These are phyloP conservation scores for Sisor rabdophorus DNA, from an alignment of 2,113 vertebrate species.

Conservation along the genomic window DNA sequence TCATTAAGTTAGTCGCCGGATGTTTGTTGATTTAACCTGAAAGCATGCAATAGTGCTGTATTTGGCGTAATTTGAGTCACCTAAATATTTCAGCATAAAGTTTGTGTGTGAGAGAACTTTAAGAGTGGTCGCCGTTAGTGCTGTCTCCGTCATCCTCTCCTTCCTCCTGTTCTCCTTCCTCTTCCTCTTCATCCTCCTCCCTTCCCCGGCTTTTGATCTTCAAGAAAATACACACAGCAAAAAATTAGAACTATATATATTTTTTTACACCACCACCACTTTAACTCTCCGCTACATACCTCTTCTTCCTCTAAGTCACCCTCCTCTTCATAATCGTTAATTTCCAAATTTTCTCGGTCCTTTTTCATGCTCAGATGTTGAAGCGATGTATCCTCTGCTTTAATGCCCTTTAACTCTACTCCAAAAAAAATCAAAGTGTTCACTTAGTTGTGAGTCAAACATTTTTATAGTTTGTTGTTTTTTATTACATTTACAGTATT, in stretches of 20 bases:
- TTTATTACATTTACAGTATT: no score
- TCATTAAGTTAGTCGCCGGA: background rate
- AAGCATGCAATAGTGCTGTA: constrained; percentile 25
- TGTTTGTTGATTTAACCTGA: background rate
- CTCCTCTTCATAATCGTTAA: constrained; percentile 79
- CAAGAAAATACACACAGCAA: background rate
- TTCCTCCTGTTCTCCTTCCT: constrained; percentile 47
- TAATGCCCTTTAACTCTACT: constrained; percentile 70
- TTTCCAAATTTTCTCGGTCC: constrained; percentile 69
- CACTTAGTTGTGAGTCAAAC: no score
- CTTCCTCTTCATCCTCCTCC: constrained; percentile 46
- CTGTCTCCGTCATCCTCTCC: constrained; percentile 48
- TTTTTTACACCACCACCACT: constrained; percentile 52
- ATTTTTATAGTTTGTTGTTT: no score
- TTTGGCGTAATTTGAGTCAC: background rate
- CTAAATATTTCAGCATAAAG: constrained; percentile 6
- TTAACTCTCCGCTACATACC: constrained; percentile 62
- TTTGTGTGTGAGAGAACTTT: constrained; percentile 21
- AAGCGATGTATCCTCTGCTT: constrained; percentile 73
- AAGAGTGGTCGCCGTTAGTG: constrained; percentile 44
- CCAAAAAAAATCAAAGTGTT: background rate
- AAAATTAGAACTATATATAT: background rate
- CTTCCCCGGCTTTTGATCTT: constrained; percentile 44
- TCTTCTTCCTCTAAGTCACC: constrained; percentile 79
- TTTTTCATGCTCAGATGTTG: constrained; percentile 68